These are phyloP conservation scores for Lithobates sylvaticus DNA, from an alignment of 2,797 vertebrate genomes.

Conservation along the genomic window DNA sequence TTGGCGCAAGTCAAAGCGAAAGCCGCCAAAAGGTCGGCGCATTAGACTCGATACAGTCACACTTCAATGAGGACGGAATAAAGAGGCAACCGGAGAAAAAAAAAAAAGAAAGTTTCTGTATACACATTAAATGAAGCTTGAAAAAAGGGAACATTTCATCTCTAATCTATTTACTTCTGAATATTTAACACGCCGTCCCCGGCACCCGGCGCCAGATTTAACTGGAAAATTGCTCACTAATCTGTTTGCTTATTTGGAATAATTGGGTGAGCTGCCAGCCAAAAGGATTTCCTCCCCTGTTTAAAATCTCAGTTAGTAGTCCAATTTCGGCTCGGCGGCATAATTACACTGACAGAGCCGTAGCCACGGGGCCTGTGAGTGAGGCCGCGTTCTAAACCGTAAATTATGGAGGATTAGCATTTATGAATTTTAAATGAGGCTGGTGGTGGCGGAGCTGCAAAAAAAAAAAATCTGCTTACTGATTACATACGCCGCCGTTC, in stretches of 20 bases:
- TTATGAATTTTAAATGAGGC: conserved; percentile 99
- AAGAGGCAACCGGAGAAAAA: conserved; percentile 66
- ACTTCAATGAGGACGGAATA: conserved; percentile 71
- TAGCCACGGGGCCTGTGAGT: conserved; percentile 99
- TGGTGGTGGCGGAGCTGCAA: conserved; percentile 96
- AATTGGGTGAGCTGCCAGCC: conserved; percentile 98
- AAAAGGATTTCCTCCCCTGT: conserved; percentile 96
- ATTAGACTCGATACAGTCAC: conserved; percentile 67
- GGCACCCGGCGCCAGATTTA: conserved; percentile 96
- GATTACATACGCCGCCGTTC: conserved; percentile 94
- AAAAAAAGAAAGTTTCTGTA: conserved; percentile 79
- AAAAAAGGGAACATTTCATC: conserved; percentile 81
- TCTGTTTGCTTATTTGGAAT: conserved; percentile 99
- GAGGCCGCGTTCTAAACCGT: conserved; percentile 99
- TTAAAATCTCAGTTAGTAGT: conserved; percentile 99
- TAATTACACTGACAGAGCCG: conserved; percentile 99
- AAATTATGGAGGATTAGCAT: conserved; percentile 99
- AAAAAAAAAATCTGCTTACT: conserved; percentile 97
- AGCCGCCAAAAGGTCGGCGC: conserved; percentile 18
- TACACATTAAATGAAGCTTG: conserved; percentile 84
- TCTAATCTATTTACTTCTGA: conserved; percentile 98
- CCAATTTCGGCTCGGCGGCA: conserved; percentile 98
- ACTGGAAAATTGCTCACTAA: conserved; percentile 99
- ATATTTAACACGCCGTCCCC: conserved; percentile 90
- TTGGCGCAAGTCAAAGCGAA: neutral